Conservation (phyloP, 2,888 invertebrate species). For the Acronicta aceris region DNA sequence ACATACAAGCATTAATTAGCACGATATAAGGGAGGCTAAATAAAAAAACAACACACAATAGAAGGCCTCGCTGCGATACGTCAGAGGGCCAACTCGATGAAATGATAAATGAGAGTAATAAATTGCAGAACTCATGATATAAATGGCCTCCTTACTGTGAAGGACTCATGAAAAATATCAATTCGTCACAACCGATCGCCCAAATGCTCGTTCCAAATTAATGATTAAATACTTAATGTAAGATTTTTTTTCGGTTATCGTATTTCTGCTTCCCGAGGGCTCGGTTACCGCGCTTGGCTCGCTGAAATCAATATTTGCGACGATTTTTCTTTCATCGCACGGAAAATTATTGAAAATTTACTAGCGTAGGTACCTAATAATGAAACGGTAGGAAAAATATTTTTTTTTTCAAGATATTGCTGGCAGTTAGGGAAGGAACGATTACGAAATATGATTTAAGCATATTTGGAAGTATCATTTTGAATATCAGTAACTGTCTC, state of each 20-base stretch:
- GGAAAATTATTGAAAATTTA: conserved; percentile 31
- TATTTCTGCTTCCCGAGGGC: conserved; percentile 58
- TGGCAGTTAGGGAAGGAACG: not conserved
- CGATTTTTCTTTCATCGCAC: conserved; percentile 35
- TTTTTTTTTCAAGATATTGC: not conserved
- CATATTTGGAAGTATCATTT: too few relatives aligned
- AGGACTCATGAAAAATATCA: conserved; percentile 83
- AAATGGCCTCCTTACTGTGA: conserved; percentile 74
- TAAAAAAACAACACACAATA: conserved; percentile 57
- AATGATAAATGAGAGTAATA: conserved; percentile 82
- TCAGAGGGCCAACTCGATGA: conserved; percentile 71
- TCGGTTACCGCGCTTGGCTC: conserved; percentile 53
- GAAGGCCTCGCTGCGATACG: conserved; percentile 54
- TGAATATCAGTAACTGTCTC: too few relatives aligned
- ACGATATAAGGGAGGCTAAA: conserved; percentile 40
- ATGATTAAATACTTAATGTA: conserved; percentile 66
- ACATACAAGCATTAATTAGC: conserved; percentile 47
- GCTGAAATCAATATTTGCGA: conserved; percentile 57
- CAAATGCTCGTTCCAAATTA: conserved; percentile 68
- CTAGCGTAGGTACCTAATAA: conserved; percentile 23
- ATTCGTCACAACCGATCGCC: conserved; percentile 75
- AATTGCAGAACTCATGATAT: conserved; percentile 80
- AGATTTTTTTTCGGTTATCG: conserved; percentile 64
- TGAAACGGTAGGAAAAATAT: conserved; percentile 10
- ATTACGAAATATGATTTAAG: too few relatives aligned